Conservation (phyloP, 2,797 vertebrate genomes). For the Sebastes glaucus region DNA sequence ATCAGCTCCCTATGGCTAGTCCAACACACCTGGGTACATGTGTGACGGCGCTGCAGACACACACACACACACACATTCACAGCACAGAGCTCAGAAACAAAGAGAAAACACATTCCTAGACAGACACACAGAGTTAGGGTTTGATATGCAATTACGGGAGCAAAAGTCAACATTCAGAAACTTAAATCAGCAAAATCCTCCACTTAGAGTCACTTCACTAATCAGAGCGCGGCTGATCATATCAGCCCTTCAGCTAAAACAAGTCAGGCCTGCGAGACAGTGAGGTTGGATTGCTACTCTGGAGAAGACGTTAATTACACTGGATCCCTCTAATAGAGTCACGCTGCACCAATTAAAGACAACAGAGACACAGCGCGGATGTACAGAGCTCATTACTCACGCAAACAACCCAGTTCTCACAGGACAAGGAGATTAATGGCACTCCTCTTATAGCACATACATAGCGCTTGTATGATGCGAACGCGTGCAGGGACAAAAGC, state of each 20-base stretch:
- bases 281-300: conserved; percentile 10
- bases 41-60: not conserved
- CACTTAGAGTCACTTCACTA: not conserved
- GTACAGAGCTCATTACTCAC: conserved; percentile 75
- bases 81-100: not conserved
- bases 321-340: conserved; percentile 72
- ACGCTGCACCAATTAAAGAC: conserved; percentile 75
- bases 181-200: not conserved
- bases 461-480: conserved; percentile 33
- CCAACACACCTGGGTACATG: conserved; percentile 34
- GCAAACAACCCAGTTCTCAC: conserved; percentile 65
- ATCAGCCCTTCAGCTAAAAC: conserved; percentile 23
- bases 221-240: conserved; percentile 35
- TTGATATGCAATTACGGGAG: not conserved
- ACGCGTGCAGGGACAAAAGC: not conserved
- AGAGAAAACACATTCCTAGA: not conserved
- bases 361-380: conserved; percentile 59
- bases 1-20: conserved; percentile 41
- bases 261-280: conserved; percentile 1
- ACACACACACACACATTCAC: not conserved
- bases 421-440: conserved; percentile 71
- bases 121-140: not conserved
- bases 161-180: not conserved
- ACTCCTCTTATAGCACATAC: conserved; percentile 45
- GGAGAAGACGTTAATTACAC: conserved; percentile 66